Conservation (phyloP, 1,140 invertebrate genomes). For the Andrena cerasifolii region DNA sequence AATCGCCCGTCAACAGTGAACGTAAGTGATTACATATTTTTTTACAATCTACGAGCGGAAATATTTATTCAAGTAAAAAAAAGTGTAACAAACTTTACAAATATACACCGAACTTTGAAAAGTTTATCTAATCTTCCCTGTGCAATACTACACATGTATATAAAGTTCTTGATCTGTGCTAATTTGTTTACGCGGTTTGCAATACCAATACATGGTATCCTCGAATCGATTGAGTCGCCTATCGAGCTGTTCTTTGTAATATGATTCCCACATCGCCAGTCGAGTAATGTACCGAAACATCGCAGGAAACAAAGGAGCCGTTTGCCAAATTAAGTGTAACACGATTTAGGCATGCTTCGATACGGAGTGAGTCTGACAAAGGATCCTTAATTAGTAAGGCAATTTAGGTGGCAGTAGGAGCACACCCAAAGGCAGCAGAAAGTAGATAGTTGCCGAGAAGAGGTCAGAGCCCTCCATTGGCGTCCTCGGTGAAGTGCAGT, state of each 20-base stretch:
- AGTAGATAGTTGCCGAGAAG: constrained; percentile 57
- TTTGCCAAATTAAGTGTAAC: background rate
- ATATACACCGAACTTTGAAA: no score
- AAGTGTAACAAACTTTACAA: no score
- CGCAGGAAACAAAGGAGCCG: background rate
- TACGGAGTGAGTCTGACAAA: constrained; percentile 29
- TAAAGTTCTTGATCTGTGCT: no score
- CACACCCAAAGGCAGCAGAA: constrained; percentile 61
- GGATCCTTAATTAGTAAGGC: constrained; percentile 55
- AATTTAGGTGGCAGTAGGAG: constrained; percentile 52
- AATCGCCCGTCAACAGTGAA: constrained; percentile 64
- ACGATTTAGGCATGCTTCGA: background rate
- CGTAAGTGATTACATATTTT: constrained; percentile 60
- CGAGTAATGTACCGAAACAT: constrained; percentile 5
- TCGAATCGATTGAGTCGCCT: background rate
- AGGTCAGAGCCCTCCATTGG: constrained; percentile 73
- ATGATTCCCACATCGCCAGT: background rate
- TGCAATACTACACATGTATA: no score
- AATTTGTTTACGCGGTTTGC: no score
- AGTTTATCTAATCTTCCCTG: no score
- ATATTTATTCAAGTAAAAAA: no score
- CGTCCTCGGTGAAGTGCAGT: constrained; percentile 64
- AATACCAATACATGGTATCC: no score
- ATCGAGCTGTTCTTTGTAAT: background rate
- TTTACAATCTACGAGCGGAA: background rate